Evolutionary conservation across 2,113 vertebrate genomes (phyloP).

Genomic region (Tachysurus vachellii): DNA sequence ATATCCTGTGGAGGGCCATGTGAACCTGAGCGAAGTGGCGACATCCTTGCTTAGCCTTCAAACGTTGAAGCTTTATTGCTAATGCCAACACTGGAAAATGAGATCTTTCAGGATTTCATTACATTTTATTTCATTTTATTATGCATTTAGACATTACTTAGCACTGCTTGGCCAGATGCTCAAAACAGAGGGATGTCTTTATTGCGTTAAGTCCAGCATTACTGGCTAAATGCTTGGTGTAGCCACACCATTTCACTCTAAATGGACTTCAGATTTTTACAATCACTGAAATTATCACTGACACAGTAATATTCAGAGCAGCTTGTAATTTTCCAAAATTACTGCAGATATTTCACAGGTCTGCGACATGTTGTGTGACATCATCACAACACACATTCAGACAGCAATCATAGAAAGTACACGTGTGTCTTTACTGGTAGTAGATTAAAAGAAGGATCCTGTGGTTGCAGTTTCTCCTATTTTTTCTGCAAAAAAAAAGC

Average conservation of each 20-base stretch:
- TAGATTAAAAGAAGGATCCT: too few relatives aligned
- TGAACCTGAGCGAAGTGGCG: background rate
- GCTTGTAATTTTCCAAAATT: too few relatives aligned
- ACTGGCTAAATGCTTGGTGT: background rate
- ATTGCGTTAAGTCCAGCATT: background rate
- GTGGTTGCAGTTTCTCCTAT: too few relatives aligned
- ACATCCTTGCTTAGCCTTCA: background rate
- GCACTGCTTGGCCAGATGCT: background rate
- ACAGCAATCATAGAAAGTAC: too few relatives aligned
- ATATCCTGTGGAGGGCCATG: slow-evolving; percentile 25
- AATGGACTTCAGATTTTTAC: too few relatives aligned
- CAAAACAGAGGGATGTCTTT: background rate
- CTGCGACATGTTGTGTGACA: too few relatives aligned
- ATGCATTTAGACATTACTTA: background rate
- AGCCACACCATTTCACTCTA: background rate
- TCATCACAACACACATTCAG: too few relatives aligned
- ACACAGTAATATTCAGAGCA: too few relatives aligned
- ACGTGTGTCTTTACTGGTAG: too few relatives aligned
- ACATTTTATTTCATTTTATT: background rate
- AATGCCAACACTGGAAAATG: background rate
- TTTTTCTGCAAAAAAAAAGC: too few relatives aligned
- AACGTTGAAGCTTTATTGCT: background rate
- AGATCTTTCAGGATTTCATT: background rate
- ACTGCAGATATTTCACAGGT: too few relatives aligned
- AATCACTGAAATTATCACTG: too few relatives aligned